Evolutionary conservation across 2,113 vertebrate species (phyloP).

Genomic region (Ceyx melanurus): DNA sequence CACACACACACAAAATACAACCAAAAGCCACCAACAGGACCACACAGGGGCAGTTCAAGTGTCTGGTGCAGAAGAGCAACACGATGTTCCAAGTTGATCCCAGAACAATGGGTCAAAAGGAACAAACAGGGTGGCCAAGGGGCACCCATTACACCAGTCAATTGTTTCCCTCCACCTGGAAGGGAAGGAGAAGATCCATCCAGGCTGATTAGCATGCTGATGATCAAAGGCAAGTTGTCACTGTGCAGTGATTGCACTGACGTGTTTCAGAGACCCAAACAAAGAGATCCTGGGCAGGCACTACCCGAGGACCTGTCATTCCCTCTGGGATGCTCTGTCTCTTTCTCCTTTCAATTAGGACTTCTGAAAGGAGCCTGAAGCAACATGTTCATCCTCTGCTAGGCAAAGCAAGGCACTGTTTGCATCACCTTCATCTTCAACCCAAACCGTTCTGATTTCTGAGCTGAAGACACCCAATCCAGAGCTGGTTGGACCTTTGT

Average conservation of each 20-base stretch:
- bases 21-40: neutral
- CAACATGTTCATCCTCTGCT: neutral
- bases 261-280: constrained; percentile 40
- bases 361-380: neutral
- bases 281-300: neutral
- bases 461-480: neutral
- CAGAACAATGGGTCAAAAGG: constrained; percentile 51
- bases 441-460: neutral
- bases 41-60: neutral
- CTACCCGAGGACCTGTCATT: neutral
- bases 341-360: neutral
- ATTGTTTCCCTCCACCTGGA: constrained; percentile 63
- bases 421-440: too few species aligned
- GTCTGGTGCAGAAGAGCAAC: constrained; percentile 43
- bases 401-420: neutral
- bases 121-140: constrained; percentile 36
- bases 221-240: constrained; percentile 47
- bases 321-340: neutral
- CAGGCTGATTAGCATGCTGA: constrained; percentile 42
- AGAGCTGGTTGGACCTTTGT: neutral
- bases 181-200: constrained; percentile 60
- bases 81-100: constrained; percentile 57
- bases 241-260: constrained; percentile 57
- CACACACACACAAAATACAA: too few species aligned
- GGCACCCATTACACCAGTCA: constrained; percentile 28